These are phyloP conservation scores for Marcusenius ussheri DNA, from an alignment of 2,113 vertebrate genomes.

Conservation along the genomic window DNA sequence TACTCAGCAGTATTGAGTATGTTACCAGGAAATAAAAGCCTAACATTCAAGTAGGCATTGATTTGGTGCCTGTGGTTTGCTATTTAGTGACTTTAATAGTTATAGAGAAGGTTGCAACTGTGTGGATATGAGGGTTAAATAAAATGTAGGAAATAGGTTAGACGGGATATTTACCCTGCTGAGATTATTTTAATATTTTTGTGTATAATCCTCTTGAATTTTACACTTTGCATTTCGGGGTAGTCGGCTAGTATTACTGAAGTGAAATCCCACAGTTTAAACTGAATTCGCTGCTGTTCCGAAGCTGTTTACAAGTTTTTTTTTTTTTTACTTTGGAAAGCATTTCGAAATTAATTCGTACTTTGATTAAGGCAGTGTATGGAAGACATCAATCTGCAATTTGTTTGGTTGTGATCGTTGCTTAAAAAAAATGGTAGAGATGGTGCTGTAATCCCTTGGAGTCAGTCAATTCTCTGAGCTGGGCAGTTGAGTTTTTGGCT, in stretches of 20 bases:
- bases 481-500: background rate
- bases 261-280: background rate
- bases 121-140: background rate
- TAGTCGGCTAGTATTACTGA: background rate
- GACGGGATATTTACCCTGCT: background rate
- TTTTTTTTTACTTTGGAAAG: background rate
- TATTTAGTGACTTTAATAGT: background rate
- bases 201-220: background rate
- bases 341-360: background rate
- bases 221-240: background rate
- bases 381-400: background rate
- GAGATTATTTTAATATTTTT: slow-evolving; percentile 1
- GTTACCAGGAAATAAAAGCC: background rate
- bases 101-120: background rate
- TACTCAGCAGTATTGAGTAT: background rate
- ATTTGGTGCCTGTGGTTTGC: background rate
- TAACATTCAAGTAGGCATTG: background rate
- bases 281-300: background rate
- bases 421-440: background rate
- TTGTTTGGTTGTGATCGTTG: background rate
- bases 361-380: background rate
- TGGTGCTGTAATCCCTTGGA: background rate
- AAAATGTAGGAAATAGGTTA: background rate
- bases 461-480: background rate
- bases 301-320: too few species aligned